Evolutionary conservation across 2,888 invertebrate species (phyloP).

Genomic region (Mythimna lalbum): DNA sequence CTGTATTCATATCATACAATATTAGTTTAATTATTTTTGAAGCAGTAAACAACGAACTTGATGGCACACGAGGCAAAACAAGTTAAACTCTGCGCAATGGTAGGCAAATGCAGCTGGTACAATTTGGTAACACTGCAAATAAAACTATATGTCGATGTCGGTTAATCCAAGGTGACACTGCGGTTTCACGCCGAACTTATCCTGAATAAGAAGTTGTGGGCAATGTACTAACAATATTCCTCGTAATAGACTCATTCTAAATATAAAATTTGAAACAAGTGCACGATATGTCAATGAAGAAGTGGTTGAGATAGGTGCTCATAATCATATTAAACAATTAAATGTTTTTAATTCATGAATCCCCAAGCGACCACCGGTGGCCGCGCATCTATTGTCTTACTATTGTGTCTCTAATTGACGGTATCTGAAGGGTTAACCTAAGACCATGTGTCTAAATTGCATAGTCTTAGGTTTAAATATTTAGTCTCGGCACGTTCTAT

Average conservation of each 20-base stretch:
- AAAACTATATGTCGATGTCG: slow-evolving; percentile 3
- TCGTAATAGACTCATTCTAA: neutral
- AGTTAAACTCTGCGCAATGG: slow-evolving; percentile 17
- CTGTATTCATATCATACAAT: slow-evolving; percentile 1
- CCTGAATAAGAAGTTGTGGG: slow-evolving; percentile 16
- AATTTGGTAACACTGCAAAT: slow-evolving; percentile 16
- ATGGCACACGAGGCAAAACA: slow-evolving; percentile 12
- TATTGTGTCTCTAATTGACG: no score
- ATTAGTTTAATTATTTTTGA: slow-evolving; percentile 5
- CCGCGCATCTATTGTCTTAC: no score
- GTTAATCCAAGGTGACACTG: slow-evolving; percentile 13
- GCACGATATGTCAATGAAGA: neutral
- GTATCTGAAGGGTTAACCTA: no score
- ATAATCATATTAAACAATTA: no score
- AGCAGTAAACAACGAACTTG: slow-evolving; percentile 12
- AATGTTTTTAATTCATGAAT: no score
- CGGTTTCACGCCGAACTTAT: slow-evolving; percentile 19
- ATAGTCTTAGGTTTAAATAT: no score
- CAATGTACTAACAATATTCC: neutral
- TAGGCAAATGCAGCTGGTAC: neutral
- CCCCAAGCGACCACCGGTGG: no score
- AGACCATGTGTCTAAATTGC: no score
- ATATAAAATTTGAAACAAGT: neutral
- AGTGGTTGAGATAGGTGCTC: neutral
- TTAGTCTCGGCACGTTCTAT: no score